These are phyloP conservation scores for Suricata suricatta DNA, from an alignment of 2,113 vertebrate species.

Conservation along the genomic window DNA sequence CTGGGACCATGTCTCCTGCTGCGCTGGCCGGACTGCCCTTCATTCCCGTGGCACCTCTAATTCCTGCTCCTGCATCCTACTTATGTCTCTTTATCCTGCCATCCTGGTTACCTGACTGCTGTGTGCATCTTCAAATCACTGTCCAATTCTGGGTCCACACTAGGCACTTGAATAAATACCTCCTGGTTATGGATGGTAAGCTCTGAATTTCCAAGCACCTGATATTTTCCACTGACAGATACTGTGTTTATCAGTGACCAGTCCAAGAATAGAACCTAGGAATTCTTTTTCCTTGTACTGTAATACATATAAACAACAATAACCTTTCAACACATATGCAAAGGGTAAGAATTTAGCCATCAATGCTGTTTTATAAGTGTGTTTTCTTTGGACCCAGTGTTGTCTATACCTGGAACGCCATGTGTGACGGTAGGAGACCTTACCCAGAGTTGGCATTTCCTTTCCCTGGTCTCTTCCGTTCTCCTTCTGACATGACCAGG, in stretches of 20 bases:
- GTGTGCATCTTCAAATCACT: not conserved
- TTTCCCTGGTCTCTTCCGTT: not conserved
- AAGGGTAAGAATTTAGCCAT: constrained; percentile 3
- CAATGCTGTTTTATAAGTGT: not conserved
- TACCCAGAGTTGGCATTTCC: not conserved
- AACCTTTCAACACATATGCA: not conserved
- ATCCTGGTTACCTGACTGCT: not conserved
- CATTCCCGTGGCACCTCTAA: not conserved
- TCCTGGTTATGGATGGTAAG: not conserved
- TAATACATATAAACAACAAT: not conserved
- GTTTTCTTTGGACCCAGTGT: not conserved
- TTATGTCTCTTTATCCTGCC: not conserved
- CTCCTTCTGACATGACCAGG: not conserved
- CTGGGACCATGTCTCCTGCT: rapidly evolving
- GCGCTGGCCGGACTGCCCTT: not conserved
- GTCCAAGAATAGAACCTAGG: constrained; percentile 55
- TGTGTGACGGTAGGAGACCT: not conserved
- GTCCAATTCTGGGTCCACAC: not conserved
- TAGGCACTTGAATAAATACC: not conserved
- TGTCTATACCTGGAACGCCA: not conserved
- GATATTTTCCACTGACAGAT: constrained; percentile 46
- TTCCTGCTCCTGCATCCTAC: not conserved
- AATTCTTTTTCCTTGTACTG: constrained; percentile 27
- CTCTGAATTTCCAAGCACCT: constrained; percentile 43
- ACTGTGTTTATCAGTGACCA: constrained; percentile 33